Conservation (phyloP, 1,140 invertebrate genomes). For the Maniola jurtina region DNA sequence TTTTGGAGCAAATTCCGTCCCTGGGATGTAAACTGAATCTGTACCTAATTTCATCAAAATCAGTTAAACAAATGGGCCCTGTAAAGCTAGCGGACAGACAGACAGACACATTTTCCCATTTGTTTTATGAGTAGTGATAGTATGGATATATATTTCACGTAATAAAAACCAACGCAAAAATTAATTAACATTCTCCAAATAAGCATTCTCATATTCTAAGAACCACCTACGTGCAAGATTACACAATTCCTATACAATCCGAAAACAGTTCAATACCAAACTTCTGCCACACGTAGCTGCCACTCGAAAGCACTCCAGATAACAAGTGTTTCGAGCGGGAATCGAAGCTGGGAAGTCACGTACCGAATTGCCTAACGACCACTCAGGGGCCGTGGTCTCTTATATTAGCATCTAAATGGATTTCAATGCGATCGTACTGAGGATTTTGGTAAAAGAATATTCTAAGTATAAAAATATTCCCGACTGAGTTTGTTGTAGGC, state of each 20-base stretch:
- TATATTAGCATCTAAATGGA: slow-evolving; percentile 32
- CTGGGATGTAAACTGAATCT: too few species aligned
- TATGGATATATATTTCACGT: too few species aligned
- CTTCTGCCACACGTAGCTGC: slow-evolving; percentile 23
- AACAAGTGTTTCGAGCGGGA: slow-evolving; percentile 26
- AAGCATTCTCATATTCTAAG: neutral
- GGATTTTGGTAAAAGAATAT: slow-evolving; percentile 3
- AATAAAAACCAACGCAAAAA: too few species aligned
- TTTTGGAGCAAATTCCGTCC: too few species aligned
- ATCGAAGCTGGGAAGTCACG: slow-evolving; percentile 34
- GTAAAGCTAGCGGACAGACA: too few species aligned
- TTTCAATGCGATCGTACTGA: neutral
- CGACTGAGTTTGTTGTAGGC: too few species aligned
- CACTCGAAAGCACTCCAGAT: slow-evolving; percentile 25
- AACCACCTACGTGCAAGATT: neutral
- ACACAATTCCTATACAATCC: slow-evolving; percentile 4
- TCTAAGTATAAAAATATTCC: neutral
- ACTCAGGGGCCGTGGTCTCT: slow-evolving; percentile 16
- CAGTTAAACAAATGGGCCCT: too few species aligned
- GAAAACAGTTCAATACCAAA: slow-evolving; percentile 21
- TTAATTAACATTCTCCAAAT: neutral
- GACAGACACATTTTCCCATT: too few species aligned
- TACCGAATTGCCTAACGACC: slow-evolving; percentile 30
- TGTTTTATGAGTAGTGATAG: too few species aligned
- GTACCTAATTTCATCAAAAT: too few species aligned